Conservation (phyloP, 1,140 invertebrate genomes). For the Heliconius himera region DNA sequence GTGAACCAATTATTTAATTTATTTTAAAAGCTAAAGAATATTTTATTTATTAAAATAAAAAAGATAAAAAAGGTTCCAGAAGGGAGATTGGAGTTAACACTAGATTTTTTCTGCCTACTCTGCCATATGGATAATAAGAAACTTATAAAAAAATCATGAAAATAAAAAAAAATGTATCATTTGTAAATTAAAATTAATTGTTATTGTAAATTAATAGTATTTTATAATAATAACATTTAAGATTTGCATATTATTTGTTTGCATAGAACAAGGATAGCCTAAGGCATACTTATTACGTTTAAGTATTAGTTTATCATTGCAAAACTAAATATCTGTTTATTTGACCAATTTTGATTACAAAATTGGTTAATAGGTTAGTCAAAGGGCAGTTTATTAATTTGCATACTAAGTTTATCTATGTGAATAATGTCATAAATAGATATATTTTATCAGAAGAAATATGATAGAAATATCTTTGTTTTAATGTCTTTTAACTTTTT, state of each 20-base stretch:
- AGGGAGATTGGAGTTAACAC: no score
- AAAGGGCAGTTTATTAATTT: constrained; percentile 1
- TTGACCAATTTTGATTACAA: constrained; percentile 11
- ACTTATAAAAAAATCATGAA: no score
- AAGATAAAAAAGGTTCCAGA: no score
- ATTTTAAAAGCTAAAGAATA: not conserved
- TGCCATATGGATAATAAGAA: no score
- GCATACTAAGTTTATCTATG: not conserved
- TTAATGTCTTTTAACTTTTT: no score
- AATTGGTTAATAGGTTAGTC: not conserved
- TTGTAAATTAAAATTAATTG: no score
- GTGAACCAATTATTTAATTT: constrained; percentile 30
- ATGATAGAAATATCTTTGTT: no score
- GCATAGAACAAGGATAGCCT: not conserved
- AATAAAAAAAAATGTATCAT: no score
- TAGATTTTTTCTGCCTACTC: no score
- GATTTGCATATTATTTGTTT: not conserved
- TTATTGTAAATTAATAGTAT: no score
- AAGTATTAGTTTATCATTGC: not conserved
- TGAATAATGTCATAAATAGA: not conserved
- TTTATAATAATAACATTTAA: not conserved
- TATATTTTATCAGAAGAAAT: not conserved
- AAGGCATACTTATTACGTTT: not conserved
- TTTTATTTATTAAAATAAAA: no score
- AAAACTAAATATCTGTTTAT: not conserved